Conservation (phyloP, 1,140 invertebrate genomes). For the Coptotermes formosanus region DNA sequence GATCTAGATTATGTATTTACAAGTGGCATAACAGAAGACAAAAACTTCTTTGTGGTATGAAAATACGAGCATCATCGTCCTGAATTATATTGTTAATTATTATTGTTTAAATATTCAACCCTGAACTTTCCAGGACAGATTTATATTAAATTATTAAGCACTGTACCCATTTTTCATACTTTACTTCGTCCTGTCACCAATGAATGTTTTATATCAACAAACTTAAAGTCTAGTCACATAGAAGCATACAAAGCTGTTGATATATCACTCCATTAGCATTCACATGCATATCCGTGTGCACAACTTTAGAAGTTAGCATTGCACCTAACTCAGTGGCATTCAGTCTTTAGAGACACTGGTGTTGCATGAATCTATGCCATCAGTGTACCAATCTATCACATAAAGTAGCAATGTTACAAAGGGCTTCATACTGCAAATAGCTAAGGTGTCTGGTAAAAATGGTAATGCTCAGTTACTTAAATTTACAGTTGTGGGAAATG, state of each 20-base stretch:
- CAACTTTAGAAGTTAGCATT: not conserved
- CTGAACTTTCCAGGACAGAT: constrained; percentile 27
- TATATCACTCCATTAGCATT: not conserved
- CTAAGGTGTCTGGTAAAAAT: constrained; percentile 24
- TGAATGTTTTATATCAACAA: not conserved
- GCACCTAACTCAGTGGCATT: not conserved
- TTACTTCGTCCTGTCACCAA: not conserved
- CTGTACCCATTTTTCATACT: not conserved
- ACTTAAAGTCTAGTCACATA: too few species aligned
- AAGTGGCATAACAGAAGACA: constrained; percentile 6
- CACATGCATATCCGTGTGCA: not conserved
- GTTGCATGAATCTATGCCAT: not conserved
- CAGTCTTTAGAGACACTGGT: constrained; percentile 14
- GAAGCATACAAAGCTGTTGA: not conserved
- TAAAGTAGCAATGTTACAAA: constrained; percentile 21
- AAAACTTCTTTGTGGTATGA: constrained; percentile 12
- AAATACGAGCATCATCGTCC: constrained; percentile 13
- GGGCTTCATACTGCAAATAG: constrained; percentile 20
- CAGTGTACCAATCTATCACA: constrained; percentile 25
- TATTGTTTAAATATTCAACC: constrained; percentile 24
- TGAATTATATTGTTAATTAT: constrained; percentile 18
- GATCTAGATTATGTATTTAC: constrained; percentile 18
- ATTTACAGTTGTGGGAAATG: not conserved
- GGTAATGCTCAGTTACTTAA: constrained; percentile 1
- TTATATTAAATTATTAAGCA: constrained; percentile 7